Conservation (phyloP, 2,797 vertebrate genomes). For the Pangasius mekongensis region DNA sequence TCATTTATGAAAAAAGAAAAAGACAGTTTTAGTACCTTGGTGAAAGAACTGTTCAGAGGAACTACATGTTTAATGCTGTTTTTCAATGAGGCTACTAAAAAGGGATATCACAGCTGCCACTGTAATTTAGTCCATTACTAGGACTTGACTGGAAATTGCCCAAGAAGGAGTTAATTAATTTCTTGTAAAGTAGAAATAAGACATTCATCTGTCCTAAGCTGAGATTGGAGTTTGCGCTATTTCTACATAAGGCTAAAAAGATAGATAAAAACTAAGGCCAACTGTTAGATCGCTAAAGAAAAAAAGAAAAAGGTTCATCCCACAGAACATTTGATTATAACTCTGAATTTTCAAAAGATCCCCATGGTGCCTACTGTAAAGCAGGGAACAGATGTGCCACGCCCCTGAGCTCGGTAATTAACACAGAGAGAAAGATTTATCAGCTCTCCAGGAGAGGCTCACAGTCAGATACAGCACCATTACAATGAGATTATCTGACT, state of each 20-base stretch:
- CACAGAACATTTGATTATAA: background rate
- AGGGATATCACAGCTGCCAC: background rate
- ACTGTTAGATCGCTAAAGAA: background rate
- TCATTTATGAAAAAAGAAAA: background rate
- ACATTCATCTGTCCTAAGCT: no score
- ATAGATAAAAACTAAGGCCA: background rate
- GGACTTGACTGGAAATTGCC: background rate
- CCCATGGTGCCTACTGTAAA: constrained; percentile 5
- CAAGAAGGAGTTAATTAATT: background rate
- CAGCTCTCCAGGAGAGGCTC: constrained; percentile 18
- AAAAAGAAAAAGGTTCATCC: background rate
- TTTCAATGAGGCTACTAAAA: background rate
- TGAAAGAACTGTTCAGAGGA: background rate
- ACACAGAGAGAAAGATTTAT: constrained; percentile 47
- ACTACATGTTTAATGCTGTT: background rate
- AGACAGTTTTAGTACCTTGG: background rate
- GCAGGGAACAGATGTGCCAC: constrained; percentile 35
- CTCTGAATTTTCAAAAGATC: constrained; percentile 3
- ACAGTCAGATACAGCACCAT: constrained; percentile 17
- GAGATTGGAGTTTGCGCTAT: background rate
- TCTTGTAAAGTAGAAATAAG: background rate
- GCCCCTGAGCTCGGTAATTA: constrained; percentile 42
- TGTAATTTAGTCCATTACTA: background rate
- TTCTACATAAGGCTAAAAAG: background rate
- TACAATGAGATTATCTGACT: constrained; percentile 33